Conservation (phyloP, 1,140 invertebrate species). For the Cyrtorhinus lividipennis region DNA sequence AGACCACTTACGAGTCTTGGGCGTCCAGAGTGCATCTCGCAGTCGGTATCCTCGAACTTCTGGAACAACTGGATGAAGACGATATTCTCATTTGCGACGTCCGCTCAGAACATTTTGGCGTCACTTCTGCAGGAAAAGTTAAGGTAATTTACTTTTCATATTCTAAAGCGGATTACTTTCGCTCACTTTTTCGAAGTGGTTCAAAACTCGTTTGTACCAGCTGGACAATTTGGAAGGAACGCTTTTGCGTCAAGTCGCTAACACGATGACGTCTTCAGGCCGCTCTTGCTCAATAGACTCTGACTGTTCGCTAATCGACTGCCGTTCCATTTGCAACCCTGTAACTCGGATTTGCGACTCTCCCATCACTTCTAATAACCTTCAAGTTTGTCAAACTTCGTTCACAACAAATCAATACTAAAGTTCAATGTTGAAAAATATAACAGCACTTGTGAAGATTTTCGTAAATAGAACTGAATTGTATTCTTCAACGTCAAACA, state of each 20-base stretch:
- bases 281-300: slow-evolving; percentile 36
- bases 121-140: slow-evolving; percentile 28
- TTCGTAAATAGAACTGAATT: too few species aligned
- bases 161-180: neutral
- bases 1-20: slow-evolving; percentile 29
- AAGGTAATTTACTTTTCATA: neutral
- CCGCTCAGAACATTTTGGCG: slow-evolving; percentile 48
- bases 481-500: too few species aligned
- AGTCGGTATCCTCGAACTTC: slow-evolving; percentile 42
- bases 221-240: slow-evolving; percentile 44
- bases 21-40: slow-evolving; percentile 36
- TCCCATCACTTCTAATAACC: slow-evolving; percentile 43
- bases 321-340: slow-evolving; percentile 39
- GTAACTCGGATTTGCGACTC: slow-evolving; percentile 34
- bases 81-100: slow-evolving; percentile 49
- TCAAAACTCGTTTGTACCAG: slow-evolving; percentile 32
- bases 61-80: slow-evolving; percentile 42
- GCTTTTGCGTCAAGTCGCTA: slow-evolving; percentile 34
- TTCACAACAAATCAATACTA: neutral
- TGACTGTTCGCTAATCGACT: slow-evolving; percentile 51
- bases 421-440: too few species aligned
- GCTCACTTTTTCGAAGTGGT: neutral
- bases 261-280: slow-evolving; percentile 32
- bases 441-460: too few species aligned
- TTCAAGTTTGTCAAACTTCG: slow-evolving; percentile 33